Evolutionary conservation across 2,797 vertebrate genomes (phyloP).

Genomic region (Cichlasoma orientale): DNA sequence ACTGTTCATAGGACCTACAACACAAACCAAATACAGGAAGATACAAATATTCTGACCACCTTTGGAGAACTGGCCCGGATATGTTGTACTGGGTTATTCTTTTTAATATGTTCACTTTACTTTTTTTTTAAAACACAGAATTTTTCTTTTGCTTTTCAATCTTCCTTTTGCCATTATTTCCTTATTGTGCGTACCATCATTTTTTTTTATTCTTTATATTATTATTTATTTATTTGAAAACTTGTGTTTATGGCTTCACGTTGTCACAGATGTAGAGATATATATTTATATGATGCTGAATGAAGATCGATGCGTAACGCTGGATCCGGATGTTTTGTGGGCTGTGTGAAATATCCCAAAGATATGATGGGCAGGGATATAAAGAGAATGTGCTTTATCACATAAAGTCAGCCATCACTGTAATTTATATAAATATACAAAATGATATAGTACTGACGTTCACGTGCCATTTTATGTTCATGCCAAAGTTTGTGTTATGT

Average conservation of each 20-base stretch:
- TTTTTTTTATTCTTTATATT: constrained; percentile 74
- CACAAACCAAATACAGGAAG: constrained; percentile 74
- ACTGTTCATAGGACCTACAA: constrained; percentile 70
- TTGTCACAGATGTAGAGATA: constrained; percentile 76
- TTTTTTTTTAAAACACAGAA: constrained; percentile 29
- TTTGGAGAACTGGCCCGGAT: constrained; percentile 37
- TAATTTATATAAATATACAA: constrained; percentile 47
- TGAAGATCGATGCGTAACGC: constrained; percentile 51
- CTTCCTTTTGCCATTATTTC: constrained; percentile 77
- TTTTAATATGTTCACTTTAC: constrained; percentile 45
- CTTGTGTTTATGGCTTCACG: constrained; percentile 53
- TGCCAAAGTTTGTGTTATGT: constrained; percentile 80
- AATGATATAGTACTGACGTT: constrained; percentile 46
- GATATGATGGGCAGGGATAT: constrained; percentile 48
- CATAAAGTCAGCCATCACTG: constrained; percentile 45
- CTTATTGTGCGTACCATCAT: constrained; percentile 81
- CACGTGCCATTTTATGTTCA: constrained; percentile 76
- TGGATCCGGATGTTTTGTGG: constrained; percentile 41
- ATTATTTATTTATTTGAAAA: constrained; percentile 81
- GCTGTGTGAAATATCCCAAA: constrained; percentile 65
- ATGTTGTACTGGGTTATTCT: constrained; percentile 34
- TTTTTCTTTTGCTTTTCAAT: constrained; percentile 75
- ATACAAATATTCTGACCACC: constrained; percentile 16
- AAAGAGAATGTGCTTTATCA: constrained; percentile 45
- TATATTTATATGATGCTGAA: constrained; percentile 81